Percentiles rank a stretch among this genome's conserved stretches.
These are phyloP conservation scores for Atta cephalotes DNA, from an alignment of 1,140 invertebrate genomes.

Conservation along the genomic window DNA sequence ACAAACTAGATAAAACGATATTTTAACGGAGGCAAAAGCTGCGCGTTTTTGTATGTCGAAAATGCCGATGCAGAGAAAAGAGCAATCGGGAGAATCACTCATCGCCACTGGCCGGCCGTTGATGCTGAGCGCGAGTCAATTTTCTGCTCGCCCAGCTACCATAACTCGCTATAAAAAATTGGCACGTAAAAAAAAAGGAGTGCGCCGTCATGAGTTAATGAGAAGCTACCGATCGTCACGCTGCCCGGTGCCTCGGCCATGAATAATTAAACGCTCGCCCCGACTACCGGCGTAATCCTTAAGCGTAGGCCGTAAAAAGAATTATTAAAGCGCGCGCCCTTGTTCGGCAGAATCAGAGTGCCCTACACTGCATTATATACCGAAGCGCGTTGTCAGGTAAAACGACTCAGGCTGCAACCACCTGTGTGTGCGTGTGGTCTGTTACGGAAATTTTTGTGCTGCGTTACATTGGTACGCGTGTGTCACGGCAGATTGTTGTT, in stretches of 20 bases:
- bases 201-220: constrained; percentile 66
- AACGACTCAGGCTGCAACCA: constrained; percentile 31
- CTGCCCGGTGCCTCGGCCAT: constrained; percentile 54
- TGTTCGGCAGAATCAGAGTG: constrained; percentile 51
- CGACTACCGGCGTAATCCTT: constrained; percentile 67
- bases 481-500: constrained; percentile 43
- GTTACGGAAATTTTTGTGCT: constrained; percentile 31
- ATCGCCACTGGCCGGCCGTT: constrained; percentile 4
- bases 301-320: constrained; percentile 76
- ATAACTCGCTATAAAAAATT: constrained; percentile 73
- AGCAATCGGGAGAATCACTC: constrained; percentile 49
- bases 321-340: constrained; percentile 78
- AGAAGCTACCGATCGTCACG: constrained; percentile 73
- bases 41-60: constrained; percentile 40
- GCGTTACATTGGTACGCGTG: neutral
- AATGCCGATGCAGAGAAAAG: constrained; percentile 33
- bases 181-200: constrained; percentile 52
- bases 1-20: constrained; percentile 23
- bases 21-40: constrained; percentile 23
- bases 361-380: neutral
- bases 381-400: constrained; percentile 49
- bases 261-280: constrained; percentile 72
- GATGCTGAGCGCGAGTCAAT: constrained; percentile 62
- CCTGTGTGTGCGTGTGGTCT: constrained; percentile 22
- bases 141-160: constrained; percentile 64